phyloP scores from a whole-genome alignment of 2,888 invertebrate genomes.

The Lepidochrysops patricia region DNA sequence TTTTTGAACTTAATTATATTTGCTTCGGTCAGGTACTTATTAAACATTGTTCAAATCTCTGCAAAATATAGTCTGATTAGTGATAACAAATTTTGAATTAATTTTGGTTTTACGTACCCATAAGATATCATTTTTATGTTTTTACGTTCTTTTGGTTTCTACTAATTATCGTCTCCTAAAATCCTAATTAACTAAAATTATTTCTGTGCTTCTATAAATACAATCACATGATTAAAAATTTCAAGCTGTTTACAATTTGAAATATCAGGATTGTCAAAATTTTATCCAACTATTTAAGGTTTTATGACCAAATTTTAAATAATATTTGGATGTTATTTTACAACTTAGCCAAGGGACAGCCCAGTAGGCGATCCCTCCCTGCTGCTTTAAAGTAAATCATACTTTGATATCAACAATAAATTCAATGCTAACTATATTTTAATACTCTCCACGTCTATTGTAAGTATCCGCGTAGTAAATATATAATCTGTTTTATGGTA shows the following conservation, averaged over 20 bases:
- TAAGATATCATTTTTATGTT: too few relatives aligned
- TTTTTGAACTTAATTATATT: too few relatives aligned
- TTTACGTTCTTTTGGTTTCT: too few relatives aligned
- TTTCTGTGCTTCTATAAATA: too few relatives aligned
- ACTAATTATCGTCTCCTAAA: too few relatives aligned
- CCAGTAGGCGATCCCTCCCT: neutral
- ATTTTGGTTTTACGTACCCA: neutral
- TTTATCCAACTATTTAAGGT: neutral
- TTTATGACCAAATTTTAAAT: conserved; percentile 4
- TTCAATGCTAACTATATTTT: neutral
- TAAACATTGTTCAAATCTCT: too few relatives aligned
- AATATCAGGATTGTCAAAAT: neutral
- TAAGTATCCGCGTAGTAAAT: neutral
- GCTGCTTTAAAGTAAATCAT: conserved; percentile 2
- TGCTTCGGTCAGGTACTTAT: too few relatives aligned
- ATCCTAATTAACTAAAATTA: too few relatives aligned
- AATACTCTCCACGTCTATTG: neutral
- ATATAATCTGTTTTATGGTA: neutral
- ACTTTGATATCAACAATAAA: neutral
- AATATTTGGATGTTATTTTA: conserved; percentile 7
- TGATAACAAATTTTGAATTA: too few relatives aligned
- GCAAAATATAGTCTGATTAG: too few relatives aligned
- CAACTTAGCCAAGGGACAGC: neutral
- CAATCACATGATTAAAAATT: neutral
- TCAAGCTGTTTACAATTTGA: neutral